These are phyloP conservation scores for Hiodon tergisus DNA, from an alignment of 2,113 vertebrate species.

Conservation along the genomic window DNA sequence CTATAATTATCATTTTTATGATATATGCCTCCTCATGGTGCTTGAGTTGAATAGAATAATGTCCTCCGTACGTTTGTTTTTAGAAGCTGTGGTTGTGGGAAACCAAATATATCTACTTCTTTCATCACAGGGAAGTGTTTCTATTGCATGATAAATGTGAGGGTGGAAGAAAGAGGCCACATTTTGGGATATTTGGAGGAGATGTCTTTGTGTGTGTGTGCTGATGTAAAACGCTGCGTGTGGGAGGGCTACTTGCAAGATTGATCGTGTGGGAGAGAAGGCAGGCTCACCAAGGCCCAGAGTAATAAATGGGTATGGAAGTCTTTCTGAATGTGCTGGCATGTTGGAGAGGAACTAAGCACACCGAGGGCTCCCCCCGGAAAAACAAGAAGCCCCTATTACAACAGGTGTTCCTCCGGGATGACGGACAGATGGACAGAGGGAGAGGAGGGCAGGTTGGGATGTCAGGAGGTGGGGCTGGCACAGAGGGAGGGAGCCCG, in stretches of 20 bases:
- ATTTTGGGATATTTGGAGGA: constrained; percentile 3
- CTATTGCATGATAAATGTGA: neutral
- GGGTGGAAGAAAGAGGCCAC: constrained; percentile 4
- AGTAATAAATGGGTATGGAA: neutral
- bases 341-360: neutral
- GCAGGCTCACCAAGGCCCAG: neutral
- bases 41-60: constrained; percentile 5
- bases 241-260: neutral
- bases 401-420: neutral
- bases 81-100: constrained; percentile 1
- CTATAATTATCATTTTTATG: neutral
- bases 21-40: neutral
- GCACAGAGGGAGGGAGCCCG: no score
- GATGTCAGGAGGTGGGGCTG: neutral
- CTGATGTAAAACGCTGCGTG: constrained; percentile 2
- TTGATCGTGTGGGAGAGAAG: neutral
- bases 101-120: constrained; percentile 19
- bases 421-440: neutral
- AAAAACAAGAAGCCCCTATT: no score
- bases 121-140: constrained; percentile 12
- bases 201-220: constrained; percentile 1
- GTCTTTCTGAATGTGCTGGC: neutral
- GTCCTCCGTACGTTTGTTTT: constrained; percentile 13
- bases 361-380: no score
- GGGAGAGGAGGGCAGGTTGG: neutral